Conservation (phyloP, 2,113 vertebrate species). For the Podarcis cretensis region DNA sequence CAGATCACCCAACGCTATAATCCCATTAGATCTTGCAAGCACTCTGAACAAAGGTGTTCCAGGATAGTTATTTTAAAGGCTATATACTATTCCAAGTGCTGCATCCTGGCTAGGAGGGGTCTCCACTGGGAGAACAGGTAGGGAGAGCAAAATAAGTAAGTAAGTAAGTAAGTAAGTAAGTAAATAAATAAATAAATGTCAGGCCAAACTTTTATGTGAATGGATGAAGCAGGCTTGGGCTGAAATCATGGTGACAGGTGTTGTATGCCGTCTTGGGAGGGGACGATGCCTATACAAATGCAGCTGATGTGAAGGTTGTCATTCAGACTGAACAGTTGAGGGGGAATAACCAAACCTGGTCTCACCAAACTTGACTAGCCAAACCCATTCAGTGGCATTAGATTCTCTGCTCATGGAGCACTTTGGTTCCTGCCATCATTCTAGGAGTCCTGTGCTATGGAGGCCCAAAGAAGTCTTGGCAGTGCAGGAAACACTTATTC, state of each 20-base stretch:
- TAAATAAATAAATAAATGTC: no score
- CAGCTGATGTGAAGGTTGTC: no score
- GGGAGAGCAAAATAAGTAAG: no score
- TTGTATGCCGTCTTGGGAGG: no score
- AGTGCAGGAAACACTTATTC: background rate
- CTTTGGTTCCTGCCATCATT: background rate
- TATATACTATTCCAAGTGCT: background rate
- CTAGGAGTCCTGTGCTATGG: fast-evolving
- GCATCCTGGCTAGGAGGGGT: background rate
- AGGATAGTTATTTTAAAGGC: background rate
- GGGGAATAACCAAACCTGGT: no score
- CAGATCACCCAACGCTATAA: constrained; percentile 4
- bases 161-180: no score
- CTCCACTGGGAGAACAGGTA: background rate
- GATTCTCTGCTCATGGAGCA: no score
- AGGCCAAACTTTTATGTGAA: background rate
- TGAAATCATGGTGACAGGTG: background rate
- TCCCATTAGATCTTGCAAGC: background rate
- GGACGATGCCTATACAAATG: no score
- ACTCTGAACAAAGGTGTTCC: background rate
- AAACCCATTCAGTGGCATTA: no score
- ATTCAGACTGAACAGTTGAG: no score
- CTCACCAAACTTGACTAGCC: no score
- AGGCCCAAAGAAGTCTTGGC: fast-evolving
- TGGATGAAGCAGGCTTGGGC: background rate